Conservation (phyloP, 2,888 invertebrate genomes). For the Xanthia icteritia region DNA sequence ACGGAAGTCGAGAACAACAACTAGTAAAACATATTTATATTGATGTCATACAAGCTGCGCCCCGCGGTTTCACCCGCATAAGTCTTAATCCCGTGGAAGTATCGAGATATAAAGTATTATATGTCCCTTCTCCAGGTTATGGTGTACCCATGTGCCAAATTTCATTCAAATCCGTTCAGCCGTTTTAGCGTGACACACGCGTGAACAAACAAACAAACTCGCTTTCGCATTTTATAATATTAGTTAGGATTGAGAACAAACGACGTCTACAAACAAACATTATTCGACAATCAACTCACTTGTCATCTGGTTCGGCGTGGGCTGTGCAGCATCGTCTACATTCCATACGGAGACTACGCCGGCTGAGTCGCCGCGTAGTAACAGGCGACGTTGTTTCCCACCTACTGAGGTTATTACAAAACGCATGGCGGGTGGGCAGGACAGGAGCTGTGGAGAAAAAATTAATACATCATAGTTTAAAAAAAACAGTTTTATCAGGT, state of each 20-base stretch:
- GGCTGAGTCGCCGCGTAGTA: constrained; percentile 97
- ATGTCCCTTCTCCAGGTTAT: too few species aligned
- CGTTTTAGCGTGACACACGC: too few species aligned
- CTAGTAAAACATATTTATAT: too few species aligned
- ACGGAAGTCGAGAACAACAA: too few species aligned
- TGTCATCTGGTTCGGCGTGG: constrained; percentile 87
- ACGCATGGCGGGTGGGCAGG: constrained; percentile 97
- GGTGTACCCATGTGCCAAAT: too few species aligned
- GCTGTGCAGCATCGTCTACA: constrained; percentile 94
- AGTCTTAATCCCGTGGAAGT: too few species aligned
- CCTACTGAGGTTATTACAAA: constrained; percentile 92
- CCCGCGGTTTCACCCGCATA: too few species aligned
- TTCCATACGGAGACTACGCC: constrained; percentile 97
- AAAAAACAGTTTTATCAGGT: background rate
- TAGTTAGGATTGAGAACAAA: constrained; percentile 82
- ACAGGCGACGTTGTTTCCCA: constrained; percentile 92
- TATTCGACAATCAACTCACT: constrained; percentile 82
- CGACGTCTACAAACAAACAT: constrained; percentile 67
- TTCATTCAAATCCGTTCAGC: too few species aligned
- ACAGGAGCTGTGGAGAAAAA: constrained; percentile 91
- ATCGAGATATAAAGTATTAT: too few species aligned
- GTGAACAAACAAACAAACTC: too few species aligned
- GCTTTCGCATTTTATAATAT: too few species aligned
- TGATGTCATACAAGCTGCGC: too few species aligned
- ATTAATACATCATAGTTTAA: background rate